Conservation (phyloP, 2,113 vertebrate genomes). For the Mus pahari region DNA sequence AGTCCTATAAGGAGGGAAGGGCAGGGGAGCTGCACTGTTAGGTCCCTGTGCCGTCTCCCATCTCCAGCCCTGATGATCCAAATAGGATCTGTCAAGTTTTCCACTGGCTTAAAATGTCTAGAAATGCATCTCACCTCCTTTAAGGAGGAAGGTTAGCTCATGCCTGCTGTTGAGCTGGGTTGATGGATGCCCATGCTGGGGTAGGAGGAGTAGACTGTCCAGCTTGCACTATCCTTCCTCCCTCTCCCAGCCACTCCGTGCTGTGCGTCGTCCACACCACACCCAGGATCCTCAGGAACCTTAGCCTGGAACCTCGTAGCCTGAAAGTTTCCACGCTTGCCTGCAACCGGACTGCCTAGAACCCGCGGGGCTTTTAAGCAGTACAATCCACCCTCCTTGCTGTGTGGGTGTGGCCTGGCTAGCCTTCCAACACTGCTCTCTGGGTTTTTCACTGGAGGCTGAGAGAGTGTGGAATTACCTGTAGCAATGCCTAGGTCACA, state of each 20-base stretch:
- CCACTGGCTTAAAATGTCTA: neutral
- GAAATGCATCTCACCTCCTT: neutral
- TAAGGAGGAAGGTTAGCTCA: neutral
- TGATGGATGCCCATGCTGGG: neutral
- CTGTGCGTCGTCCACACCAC: neutral
- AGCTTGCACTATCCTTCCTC: neutral
- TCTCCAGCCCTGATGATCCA: neutral
- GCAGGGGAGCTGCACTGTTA: rapidly evolving
- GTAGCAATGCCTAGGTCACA: neutral
- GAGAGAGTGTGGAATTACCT: neutral
- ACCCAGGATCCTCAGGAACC: neutral
- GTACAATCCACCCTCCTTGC: neutral
- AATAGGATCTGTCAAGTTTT: neutral
- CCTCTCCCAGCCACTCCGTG: neutral
- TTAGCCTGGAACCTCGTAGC: neutral
- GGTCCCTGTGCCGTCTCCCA: neutral
- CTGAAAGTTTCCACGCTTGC: neutral
- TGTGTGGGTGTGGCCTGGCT: neutral
- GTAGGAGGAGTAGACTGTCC: neutral
- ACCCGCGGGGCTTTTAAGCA: neutral
- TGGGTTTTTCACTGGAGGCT: neutral
- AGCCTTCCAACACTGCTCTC: neutral
- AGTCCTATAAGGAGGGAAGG: rapidly evolving
- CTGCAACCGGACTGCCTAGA: neutral
- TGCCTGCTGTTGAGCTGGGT: neutral